phyloP scores from a whole-genome alignment of 2,113 vertebrate species.

The Pantherophis guttatus region DNA sequence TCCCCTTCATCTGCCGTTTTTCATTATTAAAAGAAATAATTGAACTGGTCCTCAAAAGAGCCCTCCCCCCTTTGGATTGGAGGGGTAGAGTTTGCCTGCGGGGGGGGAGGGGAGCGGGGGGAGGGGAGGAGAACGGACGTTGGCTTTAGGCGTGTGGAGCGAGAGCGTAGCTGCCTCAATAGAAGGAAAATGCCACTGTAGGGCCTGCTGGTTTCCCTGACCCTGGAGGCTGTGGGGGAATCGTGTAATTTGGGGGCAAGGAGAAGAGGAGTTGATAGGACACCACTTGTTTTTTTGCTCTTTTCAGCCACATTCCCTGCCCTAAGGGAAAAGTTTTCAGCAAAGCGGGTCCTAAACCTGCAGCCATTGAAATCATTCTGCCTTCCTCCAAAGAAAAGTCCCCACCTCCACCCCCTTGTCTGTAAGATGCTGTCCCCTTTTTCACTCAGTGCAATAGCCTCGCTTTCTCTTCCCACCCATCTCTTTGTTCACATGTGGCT shows the following conservation, averaged over 20 bases:
- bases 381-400: background rate
- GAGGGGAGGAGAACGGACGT: background rate
- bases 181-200: background rate
- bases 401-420: background rate
- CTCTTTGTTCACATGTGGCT: background rate
- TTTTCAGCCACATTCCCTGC: background rate
- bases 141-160: background rate
- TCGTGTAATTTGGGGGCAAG: background rate
- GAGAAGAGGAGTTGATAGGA: background rate
- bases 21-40: conserved; percentile 12
- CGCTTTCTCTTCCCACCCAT: background rate
- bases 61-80: background rate
- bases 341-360: background rate
- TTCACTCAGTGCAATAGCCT: background rate
- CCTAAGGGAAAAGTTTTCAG: background rate
- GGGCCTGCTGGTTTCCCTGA: background rate
- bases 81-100: background rate
- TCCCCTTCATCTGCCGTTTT: conserved; percentile 27
- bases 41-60: background rate
- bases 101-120: background rate
- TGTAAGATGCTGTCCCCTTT: background rate
- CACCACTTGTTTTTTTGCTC: background rate
- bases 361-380: background rate
- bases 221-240: background rate
- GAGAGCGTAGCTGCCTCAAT: background rate